Conservation (phyloP, 2,797 vertebrate species). For the Nyctalus aviator region DNA sequence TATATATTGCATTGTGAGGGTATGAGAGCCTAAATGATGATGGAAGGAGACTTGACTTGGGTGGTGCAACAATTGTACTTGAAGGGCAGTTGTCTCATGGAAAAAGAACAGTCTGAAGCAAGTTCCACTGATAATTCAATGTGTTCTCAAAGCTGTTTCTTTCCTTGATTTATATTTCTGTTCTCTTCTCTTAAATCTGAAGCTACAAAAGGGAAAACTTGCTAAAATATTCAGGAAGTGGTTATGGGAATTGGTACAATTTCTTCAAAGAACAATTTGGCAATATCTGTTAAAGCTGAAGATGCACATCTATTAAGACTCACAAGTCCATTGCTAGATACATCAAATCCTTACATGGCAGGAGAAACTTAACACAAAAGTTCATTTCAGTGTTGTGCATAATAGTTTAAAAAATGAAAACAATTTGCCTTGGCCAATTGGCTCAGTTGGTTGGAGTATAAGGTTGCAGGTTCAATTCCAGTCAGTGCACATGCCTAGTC, state of each 20-base stretch:
- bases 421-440: neutral
- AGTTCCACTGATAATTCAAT: neutral
- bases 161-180: slow-evolving; percentile 37
- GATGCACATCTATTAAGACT: no score
- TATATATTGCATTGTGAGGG: neutral
- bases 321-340: neutral
- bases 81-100: neutral
- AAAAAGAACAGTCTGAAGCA: neutral
- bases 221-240: slow-evolving; percentile 22
- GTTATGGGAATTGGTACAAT: neutral
- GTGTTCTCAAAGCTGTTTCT: neutral
- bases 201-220: neutral
- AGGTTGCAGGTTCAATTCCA: neutral
- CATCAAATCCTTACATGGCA: neutral
- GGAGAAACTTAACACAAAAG: neutral
- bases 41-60: neutral
- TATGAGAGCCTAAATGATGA: neutral
- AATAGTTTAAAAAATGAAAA: slow-evolving; percentile 13
- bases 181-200: slow-evolving; percentile 34
- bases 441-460: neutral
- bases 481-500: neutral
- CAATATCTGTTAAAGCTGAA: neutral
- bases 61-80: neutral
- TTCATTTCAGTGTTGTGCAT: neutral
- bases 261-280: slow-evolving; percentile 7